Evolutionary conservation across 2,113 vertebrate genomes (phyloP), one percentile per base, ranked within the genome.

Genomic region (Todiramphus chloris): DNA sequence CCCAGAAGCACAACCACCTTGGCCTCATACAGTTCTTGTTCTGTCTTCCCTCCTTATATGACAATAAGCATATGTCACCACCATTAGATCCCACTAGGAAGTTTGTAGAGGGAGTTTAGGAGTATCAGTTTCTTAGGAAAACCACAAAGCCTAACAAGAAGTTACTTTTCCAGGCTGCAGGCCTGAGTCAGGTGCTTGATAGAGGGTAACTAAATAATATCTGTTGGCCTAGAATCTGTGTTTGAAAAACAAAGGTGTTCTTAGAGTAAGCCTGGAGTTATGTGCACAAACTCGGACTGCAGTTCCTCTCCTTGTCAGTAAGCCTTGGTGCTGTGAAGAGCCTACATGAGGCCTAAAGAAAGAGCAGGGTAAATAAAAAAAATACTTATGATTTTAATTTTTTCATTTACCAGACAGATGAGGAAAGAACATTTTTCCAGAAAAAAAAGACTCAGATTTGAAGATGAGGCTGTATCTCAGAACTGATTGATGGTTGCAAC

Each of bases 141-240:
- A 60, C 51, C 89, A 62, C 48, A 87, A 91, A 91, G 73, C n/a
- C 80, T 87, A 84, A 81, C 58, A 89, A 60, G 93, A 96, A 83
- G 58, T 82, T 94, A 95, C 25, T 94, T 97, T 96, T 96, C 95
- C 87, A 96, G 93, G 94, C 94, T 95, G 91, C 91, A 94, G 95
- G 87, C 89, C 94, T 87, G 91, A 87, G 94, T 95, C 95, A 94
- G 89, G 89, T 95, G 93, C 83, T 72, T 87, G 48, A 67, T 43
- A 31, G 60, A 93, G 73, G 20, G 83, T 81, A 89, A 87, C 76
- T 62, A 80, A 92, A 79, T 89, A 80, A 82, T n/a, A 92, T 90
- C 73, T 94, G 76, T 60, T 68, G 89, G 64, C 46, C 91, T 87
- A 64, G 31, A 92, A 33, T 7, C 4, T 39, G 39, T 43, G 53